phyloP scores from a whole-genome alignment of 2,113 vertebrate genomes.

The Sclerurus mexicanus region DNA sequence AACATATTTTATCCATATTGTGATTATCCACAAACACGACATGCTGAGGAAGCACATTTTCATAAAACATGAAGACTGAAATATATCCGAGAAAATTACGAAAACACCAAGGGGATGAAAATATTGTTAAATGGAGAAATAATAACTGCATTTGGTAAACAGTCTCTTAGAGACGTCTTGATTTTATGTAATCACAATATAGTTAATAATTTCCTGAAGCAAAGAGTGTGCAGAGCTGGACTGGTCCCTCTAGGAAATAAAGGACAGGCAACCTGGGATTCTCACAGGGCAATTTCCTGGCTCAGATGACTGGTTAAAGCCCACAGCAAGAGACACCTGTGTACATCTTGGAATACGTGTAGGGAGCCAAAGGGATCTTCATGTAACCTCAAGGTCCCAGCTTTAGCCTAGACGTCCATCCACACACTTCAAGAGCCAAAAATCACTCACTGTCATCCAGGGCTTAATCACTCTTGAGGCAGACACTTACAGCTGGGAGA shows the following conservation, averaged over 20 bases:
- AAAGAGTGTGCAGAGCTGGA: not conserved
- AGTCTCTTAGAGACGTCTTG: not conserved
- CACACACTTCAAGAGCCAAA: not conserved
- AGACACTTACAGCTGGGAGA: accelerated
- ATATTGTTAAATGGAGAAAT: not conserved
- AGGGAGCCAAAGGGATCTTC: not conserved
- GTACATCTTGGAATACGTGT: not conserved
- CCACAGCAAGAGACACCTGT: not conserved
- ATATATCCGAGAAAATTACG: not conserved
- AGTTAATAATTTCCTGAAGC: not conserved
- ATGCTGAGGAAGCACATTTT: not conserved
- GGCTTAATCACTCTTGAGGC: not conserved
- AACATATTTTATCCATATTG: not conserved
- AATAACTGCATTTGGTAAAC: not conserved
- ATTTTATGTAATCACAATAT: not conserved
- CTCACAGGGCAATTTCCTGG: not conserved
- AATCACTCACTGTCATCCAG: not conserved
- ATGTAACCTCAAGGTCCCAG: not conserved
- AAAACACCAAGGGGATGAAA: not conserved
- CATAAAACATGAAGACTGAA: not conserved
- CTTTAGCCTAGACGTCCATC: not conserved
- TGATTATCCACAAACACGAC: accelerated
- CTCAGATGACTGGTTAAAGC: not conserved
- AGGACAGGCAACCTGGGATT: not conserved
- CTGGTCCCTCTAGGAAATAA: not conserved